Evolutionary conservation across 2,113 vertebrate genomes (phyloP).

Genomic region (Calidris pugnax): DNA sequence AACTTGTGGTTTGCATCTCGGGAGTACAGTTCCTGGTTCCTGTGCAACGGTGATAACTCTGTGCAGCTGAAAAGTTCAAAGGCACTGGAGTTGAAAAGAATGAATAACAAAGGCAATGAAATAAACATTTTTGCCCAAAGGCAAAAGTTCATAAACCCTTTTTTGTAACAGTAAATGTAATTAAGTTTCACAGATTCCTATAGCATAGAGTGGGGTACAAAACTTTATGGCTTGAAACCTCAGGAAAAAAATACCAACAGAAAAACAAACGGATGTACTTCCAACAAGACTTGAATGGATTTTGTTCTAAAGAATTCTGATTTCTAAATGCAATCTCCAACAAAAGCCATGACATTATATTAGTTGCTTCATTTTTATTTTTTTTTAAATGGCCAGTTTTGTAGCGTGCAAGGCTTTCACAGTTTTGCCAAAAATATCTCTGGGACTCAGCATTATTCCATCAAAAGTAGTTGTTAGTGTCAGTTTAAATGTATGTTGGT

Average conservation of each 20-base stretch:
- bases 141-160: constrained; percentile 84
- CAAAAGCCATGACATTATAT: constrained; percentile 20
- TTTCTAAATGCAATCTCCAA: constrained; percentile 32
- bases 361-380: not conserved
- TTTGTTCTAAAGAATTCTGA: constrained; percentile 48
- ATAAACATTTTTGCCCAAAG: constrained; percentile 86
- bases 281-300: constrained; percentile 37
- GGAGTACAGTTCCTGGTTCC: constrained; percentile 75
- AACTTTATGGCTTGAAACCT: constrained; percentile 74
- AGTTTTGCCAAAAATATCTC: not conserved
- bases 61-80: constrained; percentile 86
- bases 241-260: constrained; percentile 60
- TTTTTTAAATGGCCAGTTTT: not conserved
- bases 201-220: constrained; percentile 70
- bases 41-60: constrained; percentile 84
- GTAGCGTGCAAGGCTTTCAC: not conserved
- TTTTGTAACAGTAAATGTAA: constrained; percentile 84
- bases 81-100: constrained; percentile 83
- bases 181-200: constrained; percentile 84
- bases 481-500: constrained; percentile 8
- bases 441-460: not conserved
- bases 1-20: constrained; percentile 78
- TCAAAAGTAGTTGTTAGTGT: constrained; percentile 9
- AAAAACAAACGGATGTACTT: constrained; percentile 65
- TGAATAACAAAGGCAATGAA: constrained; percentile 83